Evolutionary conservation across 2,113 vertebrate species (phyloP), one percentile per base, ranked within the genome.

Genomic region (Phaethornis superciliosus): DNA sequence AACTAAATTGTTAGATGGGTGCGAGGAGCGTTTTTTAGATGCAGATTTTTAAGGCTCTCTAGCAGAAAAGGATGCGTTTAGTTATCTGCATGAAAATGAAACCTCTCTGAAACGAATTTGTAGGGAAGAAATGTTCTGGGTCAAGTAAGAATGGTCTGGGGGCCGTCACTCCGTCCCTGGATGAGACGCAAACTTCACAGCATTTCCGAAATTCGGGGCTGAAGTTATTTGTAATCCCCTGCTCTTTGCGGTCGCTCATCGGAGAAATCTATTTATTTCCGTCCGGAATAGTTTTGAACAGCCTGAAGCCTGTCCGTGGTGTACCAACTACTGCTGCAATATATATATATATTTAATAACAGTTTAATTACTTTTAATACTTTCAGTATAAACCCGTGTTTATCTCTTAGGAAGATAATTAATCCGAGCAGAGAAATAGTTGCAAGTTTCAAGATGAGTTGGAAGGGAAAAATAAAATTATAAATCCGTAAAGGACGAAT

Each of bases 71-170:
- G 74, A 22, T 21, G 40, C 59, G 6, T 72, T 84, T 58, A 72
- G 67, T 85, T 91, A 65, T n/a, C 63, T n/a, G 68, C 68, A 12
- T 13, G 56, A 72, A 91, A 93, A 85, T 30, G 81, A 93, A 93
- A 91, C n/a, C 17, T 22, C 32, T 47, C 69, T 32, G 10, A 49
- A 96, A 95, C 62, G 63, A 83, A 49, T 81, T 89, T 74, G 42
- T 26, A 10, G 75, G 47, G 47, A 18, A 77, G 23, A 72, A 88
- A 46, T 16, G 8, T 7, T 6, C 2, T n/a, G 58, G 44, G 6
- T 80, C 2, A 67, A 56, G 10, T 2, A 22, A 30, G 19, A 26
- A 62, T 5, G 78, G 19, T 40, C 24, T 23, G 79, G 75, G 94
- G 87, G 40, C 56, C 47, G 2, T 19, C 8, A 6, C 37, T 65